A percentile compares a stretch with the other conserved stretches of the same genome.
phyloP scores from a whole-genome alignment of 2,113 vertebrate genomes.

The Pitta sordida region DNA sequence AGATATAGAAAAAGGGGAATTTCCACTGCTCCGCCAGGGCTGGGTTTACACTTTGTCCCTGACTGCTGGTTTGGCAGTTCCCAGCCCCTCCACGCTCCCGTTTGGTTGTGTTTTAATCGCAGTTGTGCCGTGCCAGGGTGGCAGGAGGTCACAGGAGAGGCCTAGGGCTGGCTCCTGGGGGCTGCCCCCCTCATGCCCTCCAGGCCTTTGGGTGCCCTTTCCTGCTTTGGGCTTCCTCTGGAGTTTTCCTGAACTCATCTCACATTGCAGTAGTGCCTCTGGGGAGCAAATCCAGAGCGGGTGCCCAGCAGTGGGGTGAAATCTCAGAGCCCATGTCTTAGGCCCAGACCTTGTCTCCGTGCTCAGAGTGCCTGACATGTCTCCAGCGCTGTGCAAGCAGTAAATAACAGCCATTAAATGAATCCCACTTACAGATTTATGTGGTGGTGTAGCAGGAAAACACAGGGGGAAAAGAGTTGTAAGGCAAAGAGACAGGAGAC shows the following conservation, averaged over 20 bases:
- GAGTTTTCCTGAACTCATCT: background rate
- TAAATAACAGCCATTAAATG: background rate
- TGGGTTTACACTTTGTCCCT: background rate
- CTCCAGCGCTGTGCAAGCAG: background rate
- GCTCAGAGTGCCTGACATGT: background rate
- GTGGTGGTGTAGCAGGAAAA: background rate
- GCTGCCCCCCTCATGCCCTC: background rate
- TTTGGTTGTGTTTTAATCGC: background rate
- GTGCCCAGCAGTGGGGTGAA: fast-evolving
- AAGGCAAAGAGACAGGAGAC: background rate
- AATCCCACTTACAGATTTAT: background rate
- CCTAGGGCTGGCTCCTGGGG: background rate
- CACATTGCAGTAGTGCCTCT: fast-evolving
- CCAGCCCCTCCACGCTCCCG: background rate
- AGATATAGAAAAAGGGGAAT: background rate
- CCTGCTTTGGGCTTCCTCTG: no score
- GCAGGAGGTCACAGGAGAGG: background rate
- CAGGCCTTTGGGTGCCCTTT: fast-evolving
- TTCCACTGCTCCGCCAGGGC: fast-evolving
- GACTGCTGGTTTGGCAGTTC: fast-evolving
- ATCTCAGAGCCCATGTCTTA: background rate
- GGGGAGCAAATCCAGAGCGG: background rate
- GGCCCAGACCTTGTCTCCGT: background rate
- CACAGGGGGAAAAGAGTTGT: background rate
- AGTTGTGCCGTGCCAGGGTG: fast-evolving